Evolutionary conservation across 2,113 vertebrate species (phyloP), one percentile per base, ranked within the genome.

Genomic region (Shinisaurus crocodilurus): DNA sequence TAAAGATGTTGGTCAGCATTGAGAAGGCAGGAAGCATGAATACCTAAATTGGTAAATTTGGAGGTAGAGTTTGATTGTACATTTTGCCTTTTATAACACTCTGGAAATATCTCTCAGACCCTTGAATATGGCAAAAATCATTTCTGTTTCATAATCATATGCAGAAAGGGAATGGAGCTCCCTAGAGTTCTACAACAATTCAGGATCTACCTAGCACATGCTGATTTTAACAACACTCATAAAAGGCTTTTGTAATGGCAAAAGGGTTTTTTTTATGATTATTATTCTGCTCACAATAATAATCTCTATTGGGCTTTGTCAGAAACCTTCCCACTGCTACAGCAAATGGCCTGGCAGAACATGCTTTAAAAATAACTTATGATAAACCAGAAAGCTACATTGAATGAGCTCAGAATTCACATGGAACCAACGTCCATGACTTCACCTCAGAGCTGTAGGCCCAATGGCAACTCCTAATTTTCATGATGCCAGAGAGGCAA

Each of bases 321-420:
- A 40, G n/a, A 88, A 74, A 45, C 45, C 54, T 79, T 37, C 89
- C 89, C 32, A 87, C 88, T 74, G 74, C 20, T 34, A 89, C 87
- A 34, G 70, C 2, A 0, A 85, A 92, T 85, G 72, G 79, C 20
- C 94, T 2, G 50, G n/a, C 85, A 85, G 54, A 82, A 48, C 43
- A 10, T 54, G 6, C 79, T 93, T 92, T 87, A 86, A 77, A 65
- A 60, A 88, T 82, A 85, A 54, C 27, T 57, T 91, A 92, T 27
- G 37, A 91, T 76, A 86, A 95, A 94, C 91, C 29, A 54, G 74
- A 92, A 91, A 86, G 94, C 94, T 85, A 84, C 89, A 88, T 90
- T 89, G 89, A 63, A 88, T 75, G 82, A 80, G 43, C 85, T 90
- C 25, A 74, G 34, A 94, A 15, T 34, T 90, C 57, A 43, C 37